Evolutionary conservation across 2,888 invertebrate genomes (phyloP).

Genomic region (Pheosia gnoma): DNA sequence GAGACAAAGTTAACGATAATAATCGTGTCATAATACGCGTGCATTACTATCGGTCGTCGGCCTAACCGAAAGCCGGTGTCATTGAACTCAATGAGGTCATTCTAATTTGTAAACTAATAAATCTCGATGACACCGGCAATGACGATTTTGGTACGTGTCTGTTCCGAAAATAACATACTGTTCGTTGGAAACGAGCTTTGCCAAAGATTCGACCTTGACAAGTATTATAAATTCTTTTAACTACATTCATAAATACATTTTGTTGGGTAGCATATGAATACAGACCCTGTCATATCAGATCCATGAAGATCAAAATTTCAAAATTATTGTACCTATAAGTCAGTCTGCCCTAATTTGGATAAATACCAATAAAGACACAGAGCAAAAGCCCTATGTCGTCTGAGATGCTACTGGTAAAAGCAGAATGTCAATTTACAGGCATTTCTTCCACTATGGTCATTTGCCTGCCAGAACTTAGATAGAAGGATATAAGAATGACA

Average conservation of each 20-base stretch:
- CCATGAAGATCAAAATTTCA: too few species aligned
- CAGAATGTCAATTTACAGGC: too few species aligned
- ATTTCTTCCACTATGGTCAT: too few species aligned
- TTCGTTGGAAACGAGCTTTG: background rate
- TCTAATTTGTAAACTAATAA: constrained; percentile 6
- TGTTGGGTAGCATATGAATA: background rate
- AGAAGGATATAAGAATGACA: too few species aligned
- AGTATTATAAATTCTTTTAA: background rate
- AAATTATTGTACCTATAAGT: too few species aligned
- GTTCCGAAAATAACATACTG: background rate
- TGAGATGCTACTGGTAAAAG: too few species aligned
- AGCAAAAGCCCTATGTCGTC: too few species aligned
- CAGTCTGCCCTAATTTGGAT: too few species aligned
- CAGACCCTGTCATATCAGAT: too few species aligned
- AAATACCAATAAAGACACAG: too few species aligned
- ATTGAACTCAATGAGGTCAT: constrained; percentile 4
- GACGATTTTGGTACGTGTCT: constrained; percentile 1
- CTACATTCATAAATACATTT: background rate
- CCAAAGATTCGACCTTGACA: constrained; percentile 6
- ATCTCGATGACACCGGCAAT: background rate
- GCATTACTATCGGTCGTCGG: constrained; percentile 3
- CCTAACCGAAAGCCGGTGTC: constrained; percentile 3
- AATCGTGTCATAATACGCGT: background rate
- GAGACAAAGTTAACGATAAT: background rate
- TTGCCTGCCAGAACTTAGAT: too few species aligned